Evolutionary conservation across 2,888 invertebrate genomes (phyloP), one percentile per base, ranked within the genome.

Genomic region (Phragmatobia fuliginosa): DNA sequence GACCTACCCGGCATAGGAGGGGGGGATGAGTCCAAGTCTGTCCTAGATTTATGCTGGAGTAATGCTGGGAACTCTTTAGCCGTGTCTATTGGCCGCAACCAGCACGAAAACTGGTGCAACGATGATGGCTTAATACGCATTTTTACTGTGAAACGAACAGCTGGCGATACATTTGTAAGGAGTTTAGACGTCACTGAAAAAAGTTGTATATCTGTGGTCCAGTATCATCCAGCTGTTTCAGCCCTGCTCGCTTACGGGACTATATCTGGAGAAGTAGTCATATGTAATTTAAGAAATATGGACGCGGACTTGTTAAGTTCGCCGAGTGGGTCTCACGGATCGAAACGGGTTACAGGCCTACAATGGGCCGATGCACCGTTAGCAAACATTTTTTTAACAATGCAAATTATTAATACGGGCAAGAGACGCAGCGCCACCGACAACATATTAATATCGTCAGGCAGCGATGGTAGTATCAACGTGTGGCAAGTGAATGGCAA

Each of bases 161-260:
- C 92, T 96, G 96, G 87, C 96, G 96, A 91, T 45, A 86, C 86
- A 2, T 85, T 94, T 6, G 86, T 88, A 0, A 89, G 90, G 52
- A 73, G 81, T 1, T 69, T 91, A 6, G 93, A 94, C 63, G 83
- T 94, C 0, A 83, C 87, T 0, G 93, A 94, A 64, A 93, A 92
- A 70, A 91, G 89, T 38, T 95, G 94, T 63, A 87, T 95, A 0
- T 87, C 91, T 0, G 90, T 86, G 0, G 70, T 95, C 0, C 87
- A 88, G 52, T 94, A 92, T 66, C 93, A 94, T 41, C 92, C 92
- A 0, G 81, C 87, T 0, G 82, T 91, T 0, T 80, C 92, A 0
- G 92, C 92, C 0, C 66, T 94, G 3, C 56, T 95, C 0, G 94
- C 94, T 0, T 94, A 94, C 66, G 94, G 93, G 0, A 94, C 94